Percentiles rank a stretch among this genome's conserved stretches.
These are phyloP conservation scores for Gibbula magus DNA, from an alignment of 2,888 invertebrate genomes.

Conservation along the genomic window DNA sequence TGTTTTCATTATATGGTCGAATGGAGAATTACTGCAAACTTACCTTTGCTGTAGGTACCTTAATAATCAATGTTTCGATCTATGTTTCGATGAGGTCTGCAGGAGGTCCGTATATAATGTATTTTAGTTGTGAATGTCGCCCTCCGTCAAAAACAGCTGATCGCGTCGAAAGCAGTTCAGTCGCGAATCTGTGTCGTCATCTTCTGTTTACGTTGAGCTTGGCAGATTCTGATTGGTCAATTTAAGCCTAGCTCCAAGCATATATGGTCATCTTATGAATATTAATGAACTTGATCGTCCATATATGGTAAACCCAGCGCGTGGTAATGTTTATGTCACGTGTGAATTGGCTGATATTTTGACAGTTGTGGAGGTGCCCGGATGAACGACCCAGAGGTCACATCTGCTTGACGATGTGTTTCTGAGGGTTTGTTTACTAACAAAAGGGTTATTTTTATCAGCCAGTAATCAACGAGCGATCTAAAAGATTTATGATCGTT, in stretches of 20 bases:
- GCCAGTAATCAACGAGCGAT: too few species aligned
- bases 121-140: neutral
- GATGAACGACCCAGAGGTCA: neutral
- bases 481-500: too few species aligned
- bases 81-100: neutral
- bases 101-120: constrained; percentile 1
- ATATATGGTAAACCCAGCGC: constrained; percentile 37
- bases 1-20: neutral
- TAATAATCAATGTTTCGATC: constrained; percentile 1
- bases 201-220: constrained; percentile 44
- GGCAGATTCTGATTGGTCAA: constrained; percentile 39
- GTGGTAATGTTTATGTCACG: constrained; percentile 45
- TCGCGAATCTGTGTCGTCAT: constrained; percentile 43
- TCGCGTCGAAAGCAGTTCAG: constrained; percentile 38
- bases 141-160: constrained; percentile 44
- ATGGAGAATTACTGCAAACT: neutral
- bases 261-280: constrained; percentile 54
- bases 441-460: neutral
- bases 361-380: constrained; percentile 21
- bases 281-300: constrained; percentile 51
- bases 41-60: neutral
- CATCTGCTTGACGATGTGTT: neutral
- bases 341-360: constrained; percentile 31
- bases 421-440: neutral
- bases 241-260: constrained; percentile 16